A percentile compares a stretch with the other conserved stretches of the same genome.
phyloP scores from a whole-genome alignment of 2,113 vertebrate genomes.

The Alethe diademata region DNA sequence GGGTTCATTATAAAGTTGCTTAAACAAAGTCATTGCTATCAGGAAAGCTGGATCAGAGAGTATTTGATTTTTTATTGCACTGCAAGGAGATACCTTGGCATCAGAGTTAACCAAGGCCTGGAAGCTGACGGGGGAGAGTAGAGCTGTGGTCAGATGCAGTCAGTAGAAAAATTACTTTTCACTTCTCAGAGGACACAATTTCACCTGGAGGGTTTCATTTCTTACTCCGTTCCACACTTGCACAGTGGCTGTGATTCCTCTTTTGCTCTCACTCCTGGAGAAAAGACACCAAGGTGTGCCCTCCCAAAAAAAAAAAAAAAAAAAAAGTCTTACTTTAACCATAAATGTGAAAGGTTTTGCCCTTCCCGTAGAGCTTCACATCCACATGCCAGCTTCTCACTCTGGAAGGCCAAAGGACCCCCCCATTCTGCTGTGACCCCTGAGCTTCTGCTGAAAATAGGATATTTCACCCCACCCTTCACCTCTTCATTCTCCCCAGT shows the following conservation, averaged over 20 bases:
- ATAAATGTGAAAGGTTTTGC: neutral
- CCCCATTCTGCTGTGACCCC: neutral
- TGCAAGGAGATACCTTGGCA: neutral
- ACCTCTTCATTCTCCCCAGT: neutral
- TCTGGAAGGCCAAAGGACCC: neutral
- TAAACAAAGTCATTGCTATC: conserved; percentile 23
- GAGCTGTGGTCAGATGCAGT: conserved; percentile 12
- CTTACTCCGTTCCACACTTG: neutral
- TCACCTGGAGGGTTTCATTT: conserved; percentile 14
- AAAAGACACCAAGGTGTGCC: neutral
- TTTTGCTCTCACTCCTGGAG: neutral
- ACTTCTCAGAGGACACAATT: conserved; percentile 31
- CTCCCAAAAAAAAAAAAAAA: neutral
- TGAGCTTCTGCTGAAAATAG: neutral
- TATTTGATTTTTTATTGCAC: neutral
- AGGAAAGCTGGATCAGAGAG: neutral
- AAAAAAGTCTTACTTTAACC: neutral
- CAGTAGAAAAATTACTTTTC: conserved; percentile 45
- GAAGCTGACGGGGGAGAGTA: neutral
- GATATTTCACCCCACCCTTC: neutral
- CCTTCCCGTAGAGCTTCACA: neutral
- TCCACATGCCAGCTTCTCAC: neutral
- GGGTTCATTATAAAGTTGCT: conserved; percentile 30
- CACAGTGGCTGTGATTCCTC: neutral
- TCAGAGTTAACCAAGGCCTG: neutral